phyloP scores from a whole-genome alignment of 2,888 invertebrate genomes.

The Platycnemis pennipes region DNA sequence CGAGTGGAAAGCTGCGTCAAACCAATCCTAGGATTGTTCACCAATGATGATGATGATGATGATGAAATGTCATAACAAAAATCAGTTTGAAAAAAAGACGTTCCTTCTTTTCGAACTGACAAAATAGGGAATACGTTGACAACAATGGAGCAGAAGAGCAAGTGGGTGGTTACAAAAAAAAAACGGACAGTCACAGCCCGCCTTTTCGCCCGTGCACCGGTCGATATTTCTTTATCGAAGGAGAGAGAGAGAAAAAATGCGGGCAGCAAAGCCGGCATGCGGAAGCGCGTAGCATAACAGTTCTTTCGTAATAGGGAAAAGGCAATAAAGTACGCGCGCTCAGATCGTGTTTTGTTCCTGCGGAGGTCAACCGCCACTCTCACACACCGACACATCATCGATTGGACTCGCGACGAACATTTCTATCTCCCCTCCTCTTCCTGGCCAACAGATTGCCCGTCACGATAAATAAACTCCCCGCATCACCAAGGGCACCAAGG shows the following conservation, averaged over 20 bases:
- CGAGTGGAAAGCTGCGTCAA: no score
- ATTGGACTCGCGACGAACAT: neutral
- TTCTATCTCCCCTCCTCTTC: neutral
- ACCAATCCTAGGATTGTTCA: no score
- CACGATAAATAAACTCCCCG: neutral
- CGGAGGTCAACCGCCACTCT: neutral
- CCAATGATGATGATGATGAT: no score
- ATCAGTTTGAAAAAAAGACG: no score
- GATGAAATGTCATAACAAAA: no score
- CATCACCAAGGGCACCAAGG: no score
- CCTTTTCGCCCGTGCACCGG: neutral
- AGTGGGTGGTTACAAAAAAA: no score
- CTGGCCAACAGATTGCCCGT: neutral
- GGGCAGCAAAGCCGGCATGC: neutral
- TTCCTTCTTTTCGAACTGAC: no score
- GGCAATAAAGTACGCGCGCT: neutral
- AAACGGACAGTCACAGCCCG: no score
- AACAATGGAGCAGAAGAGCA: no score
- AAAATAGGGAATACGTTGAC: no score
- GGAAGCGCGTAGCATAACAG: neutral
- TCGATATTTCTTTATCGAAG: neutral
- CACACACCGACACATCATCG: neutral
- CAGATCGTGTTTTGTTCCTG: neutral
- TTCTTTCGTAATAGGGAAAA: neutral
- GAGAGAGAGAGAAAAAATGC: neutral